These are phyloP conservation scores for Hydra vulgaris DNA, from an alignment of 30 jellyfish, hydroid and myxozoan species.

Conservation along the genomic window DNA sequence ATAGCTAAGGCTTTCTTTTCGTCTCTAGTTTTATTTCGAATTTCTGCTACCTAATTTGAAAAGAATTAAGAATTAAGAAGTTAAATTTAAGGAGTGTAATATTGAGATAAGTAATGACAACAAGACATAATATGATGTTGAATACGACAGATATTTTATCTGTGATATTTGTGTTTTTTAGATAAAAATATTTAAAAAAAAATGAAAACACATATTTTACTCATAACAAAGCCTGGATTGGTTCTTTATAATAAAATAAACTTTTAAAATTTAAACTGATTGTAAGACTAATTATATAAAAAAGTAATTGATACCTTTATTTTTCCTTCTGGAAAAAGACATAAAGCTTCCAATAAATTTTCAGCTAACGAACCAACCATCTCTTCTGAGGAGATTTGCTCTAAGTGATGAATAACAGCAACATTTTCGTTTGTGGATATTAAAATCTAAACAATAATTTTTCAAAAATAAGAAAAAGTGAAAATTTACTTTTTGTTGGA, in stretches of 20 bases:
- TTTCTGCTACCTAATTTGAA: conserved; percentile 64
- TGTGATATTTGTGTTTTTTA: too few relatives aligned
- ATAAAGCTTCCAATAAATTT: conserved; percentile 75
- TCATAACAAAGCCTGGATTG: too few relatives aligned
- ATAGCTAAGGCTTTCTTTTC: conserved; percentile 85
- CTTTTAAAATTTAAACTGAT: too few relatives aligned
- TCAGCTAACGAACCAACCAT: conserved; percentile 96
- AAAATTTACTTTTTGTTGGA: neutral
- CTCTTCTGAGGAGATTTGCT: conserved; percentile 88
- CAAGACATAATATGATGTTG: too few relatives aligned
- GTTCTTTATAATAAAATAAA: too few relatives aligned
- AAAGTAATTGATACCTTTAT: conserved; percentile 37
- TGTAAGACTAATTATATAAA: too few relatives aligned
- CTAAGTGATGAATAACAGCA: conserved; percentile 69
- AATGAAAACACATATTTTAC: too few relatives aligned
- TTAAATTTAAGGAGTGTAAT: too few relatives aligned
- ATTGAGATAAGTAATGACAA: too few relatives aligned
- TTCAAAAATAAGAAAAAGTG: too few relatives aligned
- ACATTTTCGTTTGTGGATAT: conserved; percentile 60
- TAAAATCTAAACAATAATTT: neutral
- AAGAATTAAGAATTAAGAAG: neutral
- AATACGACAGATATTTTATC: too few relatives aligned
- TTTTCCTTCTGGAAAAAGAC: conserved; percentile 66
- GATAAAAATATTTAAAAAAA: too few relatives aligned
- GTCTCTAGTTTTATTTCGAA: conserved; percentile 74